A percentile compares a stretch with the other conserved stretches of the same genome.
Evolutionary conservation across 30 jellyfish, hydroid and myxozoan species (phyloP).

Genomic region (Mastigias papua): DNA sequence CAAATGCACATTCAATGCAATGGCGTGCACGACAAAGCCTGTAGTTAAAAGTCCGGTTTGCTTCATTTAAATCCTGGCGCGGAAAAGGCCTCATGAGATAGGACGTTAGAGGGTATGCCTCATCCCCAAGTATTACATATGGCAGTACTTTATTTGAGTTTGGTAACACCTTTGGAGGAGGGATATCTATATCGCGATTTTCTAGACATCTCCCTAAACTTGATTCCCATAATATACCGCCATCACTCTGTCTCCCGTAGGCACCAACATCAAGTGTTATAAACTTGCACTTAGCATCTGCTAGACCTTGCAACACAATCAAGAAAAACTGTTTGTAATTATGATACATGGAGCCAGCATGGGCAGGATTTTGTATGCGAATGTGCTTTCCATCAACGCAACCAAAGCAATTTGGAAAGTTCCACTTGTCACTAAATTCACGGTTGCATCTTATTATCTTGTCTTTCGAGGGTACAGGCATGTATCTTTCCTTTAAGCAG

Average conservation of each 20-base stretch:
- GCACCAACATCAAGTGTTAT: too few relatives aligned
- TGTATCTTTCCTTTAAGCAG: too few relatives aligned
- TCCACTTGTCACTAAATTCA: not conserved
- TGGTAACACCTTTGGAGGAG: conserved; percentile 19
- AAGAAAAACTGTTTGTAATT: conserved; percentile 30
- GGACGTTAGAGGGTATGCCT: too few relatives aligned
- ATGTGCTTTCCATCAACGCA: conserved; percentile 31
- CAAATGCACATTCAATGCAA: conserved; percentile 31
- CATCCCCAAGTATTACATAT: too few relatives aligned
- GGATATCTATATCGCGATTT: not conserved
- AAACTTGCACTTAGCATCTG: too few relatives aligned
- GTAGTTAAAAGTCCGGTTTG: conserved; percentile 13
- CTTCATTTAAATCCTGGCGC: not conserved
- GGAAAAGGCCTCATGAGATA: too few relatives aligned
- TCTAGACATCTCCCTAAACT: conserved; percentile 2
- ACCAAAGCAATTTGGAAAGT: too few relatives aligned
- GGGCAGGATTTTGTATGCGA: not conserved
- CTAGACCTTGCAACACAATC: too few relatives aligned
- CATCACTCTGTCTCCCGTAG: too few relatives aligned
- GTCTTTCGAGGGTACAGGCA: conserved; percentile 7
- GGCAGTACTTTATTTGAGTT: too few relatives aligned
- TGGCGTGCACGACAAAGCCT: conserved; percentile 34
- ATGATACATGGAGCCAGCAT: too few relatives aligned
- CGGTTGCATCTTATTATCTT: not conserved
- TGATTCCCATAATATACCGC: conserved; percentile 24